Base-by-base conservation (phyloP, 2,888 invertebrate genomes). In the Xylota segnis region DNA sequence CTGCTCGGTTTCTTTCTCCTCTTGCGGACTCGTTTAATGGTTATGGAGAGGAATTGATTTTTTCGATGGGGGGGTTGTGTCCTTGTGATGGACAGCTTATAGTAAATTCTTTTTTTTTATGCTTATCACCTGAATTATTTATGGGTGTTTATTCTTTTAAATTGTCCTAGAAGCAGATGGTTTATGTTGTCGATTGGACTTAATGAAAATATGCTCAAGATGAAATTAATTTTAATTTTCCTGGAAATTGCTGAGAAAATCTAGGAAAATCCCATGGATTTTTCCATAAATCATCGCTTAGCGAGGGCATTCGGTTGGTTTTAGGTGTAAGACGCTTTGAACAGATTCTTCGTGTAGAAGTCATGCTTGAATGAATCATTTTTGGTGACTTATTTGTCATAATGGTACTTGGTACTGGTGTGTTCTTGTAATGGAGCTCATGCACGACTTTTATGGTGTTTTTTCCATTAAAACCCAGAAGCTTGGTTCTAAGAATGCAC, bases 71-170 rank as follows among this genome's bases (percentile, higher is more conserved):
- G 9, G 14, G 5, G 37, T 37, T 10, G 40, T 40, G 40, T 32
- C 43, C 40, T 58, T 56, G 45, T 56, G 75, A 37, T 5, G 37
- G 66, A 40, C 76, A 40, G 50, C 37, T 76, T 56, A 43, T 27
- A 14, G 40, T 6, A 52, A 10, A 23, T 34, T 23, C 47, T n/a
- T 16, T 65, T 54, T 50, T n/a, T 45, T 50, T 59, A 4, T 71
- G 34, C 16, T 54, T 71, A 66, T 61, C 83, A 66, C 83, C 43
- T 71, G 65, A 76, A 83, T 83, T 70, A 82, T 82, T 76, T 71
- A 71, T 83, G 54, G 59, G 61, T 65, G 70, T 65, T 82, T 82
- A 71, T 72, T 16, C 14, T 50, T 65, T 18, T 54, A 59, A 56
- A 78, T 34, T 52, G 34, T 66, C 58, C 47, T 50, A 23, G 43